Evolutionary conservation across 2,888 invertebrate genomes (phyloP).

Genomic region (Luperina nickerlii): DNA sequence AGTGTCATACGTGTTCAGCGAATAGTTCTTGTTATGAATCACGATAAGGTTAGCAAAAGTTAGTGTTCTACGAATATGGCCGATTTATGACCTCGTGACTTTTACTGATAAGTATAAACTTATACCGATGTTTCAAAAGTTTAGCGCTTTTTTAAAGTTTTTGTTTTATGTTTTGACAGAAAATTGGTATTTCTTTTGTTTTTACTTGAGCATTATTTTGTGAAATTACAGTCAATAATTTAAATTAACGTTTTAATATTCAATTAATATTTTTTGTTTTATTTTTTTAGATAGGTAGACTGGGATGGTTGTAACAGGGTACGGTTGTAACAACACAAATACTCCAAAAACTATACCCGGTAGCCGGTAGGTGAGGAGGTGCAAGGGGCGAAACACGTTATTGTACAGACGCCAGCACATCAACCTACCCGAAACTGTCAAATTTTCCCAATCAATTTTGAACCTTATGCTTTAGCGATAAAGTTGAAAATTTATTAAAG

Average conservation of each 20-base stretch:
- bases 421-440: too few species aligned
- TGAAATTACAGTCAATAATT: neutral
- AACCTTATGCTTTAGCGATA: too few species aligned
- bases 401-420: too few species aligned
- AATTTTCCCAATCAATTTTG: too few species aligned
- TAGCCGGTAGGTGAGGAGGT: neutral
- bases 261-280: neutral
- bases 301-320: neutral
- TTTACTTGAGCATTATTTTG: neutral
- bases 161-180: constrained; percentile 13
- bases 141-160: constrained; percentile 1
- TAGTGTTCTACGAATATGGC: constrained; percentile 12
- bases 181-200: constrained; percentile 7
- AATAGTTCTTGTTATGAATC: constrained; percentile 6
- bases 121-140: constrained; percentile 55
- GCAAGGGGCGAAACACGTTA: neutral
- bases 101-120: constrained; percentile 57
- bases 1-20: neutral
- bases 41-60: constrained; percentile 26
- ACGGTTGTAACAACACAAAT: neutral
- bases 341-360: neutral
- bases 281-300: neutral
- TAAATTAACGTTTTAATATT: neutral
- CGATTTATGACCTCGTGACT: constrained; percentile 58
- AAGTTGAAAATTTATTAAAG: too few species aligned